Percentiles rank a stretch among this genome's conserved stretches.
phyloP scores from a whole-genome alignment of 1,140 invertebrate species.

The Aphelinus certus region DNA sequence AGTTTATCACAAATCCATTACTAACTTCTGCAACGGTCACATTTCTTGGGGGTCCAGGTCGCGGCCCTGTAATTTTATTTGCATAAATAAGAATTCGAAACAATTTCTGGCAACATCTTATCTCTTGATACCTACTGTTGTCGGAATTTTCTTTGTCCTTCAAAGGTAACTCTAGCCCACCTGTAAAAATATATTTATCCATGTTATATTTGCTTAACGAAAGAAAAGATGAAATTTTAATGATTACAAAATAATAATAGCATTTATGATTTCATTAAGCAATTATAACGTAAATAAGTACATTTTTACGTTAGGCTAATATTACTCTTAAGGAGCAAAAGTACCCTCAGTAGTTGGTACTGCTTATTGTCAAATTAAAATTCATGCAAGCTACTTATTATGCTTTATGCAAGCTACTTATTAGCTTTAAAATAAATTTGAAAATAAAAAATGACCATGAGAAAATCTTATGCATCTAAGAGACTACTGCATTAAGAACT shows the following conservation, averaged over 20 bases:
- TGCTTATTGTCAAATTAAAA: neutral
- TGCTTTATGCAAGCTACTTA: neutral
- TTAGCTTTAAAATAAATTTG: neutral
- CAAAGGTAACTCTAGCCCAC: constrained; percentile 40
- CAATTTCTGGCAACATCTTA: neutral
- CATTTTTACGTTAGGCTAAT: constrained; percentile 40
- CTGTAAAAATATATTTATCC: constrained; percentile 38
- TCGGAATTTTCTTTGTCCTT: constrained; percentile 26
- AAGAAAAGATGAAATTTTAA: constrained; percentile 24
- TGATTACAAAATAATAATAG: constrained; percentile 38
- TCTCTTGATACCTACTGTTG: constrained; percentile 25
- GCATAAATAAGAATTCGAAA: neutral
- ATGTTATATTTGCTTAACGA: constrained; percentile 42
- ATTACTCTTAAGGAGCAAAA: constrained; percentile 3
- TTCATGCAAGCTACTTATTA: neutral
- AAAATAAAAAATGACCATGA: too few relatives aligned
- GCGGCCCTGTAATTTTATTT: constrained; percentile 74
- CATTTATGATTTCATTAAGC: constrained; percentile 42
- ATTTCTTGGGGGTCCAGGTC: constrained; percentile 86
- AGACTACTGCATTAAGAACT: too few relatives aligned
- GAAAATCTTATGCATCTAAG: too few relatives aligned
- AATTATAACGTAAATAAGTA: constrained; percentile 43
- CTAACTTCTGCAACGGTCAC: constrained; percentile 86
- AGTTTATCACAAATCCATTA: constrained; percentile 88
- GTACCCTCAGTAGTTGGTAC: neutral